Percentiles rank a stretch among this genome's conserved stretches.
These are phyloP conservation scores for Antigone vipio DNA, from an alignment of 2,113 vertebrate species.

Conservation along the genomic window DNA sequence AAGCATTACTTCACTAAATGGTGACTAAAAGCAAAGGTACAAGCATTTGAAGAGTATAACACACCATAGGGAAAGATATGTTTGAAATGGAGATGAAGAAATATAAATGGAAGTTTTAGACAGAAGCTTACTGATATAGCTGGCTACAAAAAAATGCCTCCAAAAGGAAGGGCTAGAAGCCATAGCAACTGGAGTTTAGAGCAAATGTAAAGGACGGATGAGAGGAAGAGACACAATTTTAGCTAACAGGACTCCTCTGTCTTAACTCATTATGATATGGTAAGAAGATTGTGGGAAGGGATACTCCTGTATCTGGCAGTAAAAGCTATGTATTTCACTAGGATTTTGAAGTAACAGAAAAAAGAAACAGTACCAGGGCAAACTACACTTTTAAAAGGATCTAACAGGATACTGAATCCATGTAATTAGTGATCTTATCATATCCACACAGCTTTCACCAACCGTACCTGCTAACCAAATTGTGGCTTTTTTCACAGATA, in stretches of 20 bases:
- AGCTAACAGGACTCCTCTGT: background rate
- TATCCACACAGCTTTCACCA: background rate
- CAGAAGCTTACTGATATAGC: background rate
- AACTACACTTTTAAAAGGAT: background rate
- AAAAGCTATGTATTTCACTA: background rate
- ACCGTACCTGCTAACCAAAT: background rate
- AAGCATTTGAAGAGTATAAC: background rate
- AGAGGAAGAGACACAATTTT: background rate
- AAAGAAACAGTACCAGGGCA: background rate
- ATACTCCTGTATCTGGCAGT: background rate
- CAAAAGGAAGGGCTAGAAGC: conserved; percentile 1
- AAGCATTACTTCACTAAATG: conserved; percentile 48
- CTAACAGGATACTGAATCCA: background rate
- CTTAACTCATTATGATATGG: background rate
- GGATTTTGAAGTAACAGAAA: background rate
- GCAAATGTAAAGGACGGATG: background rate
- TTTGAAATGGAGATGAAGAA: conserved; percentile 28
- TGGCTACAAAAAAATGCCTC: background rate
- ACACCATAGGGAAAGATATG: background rate
- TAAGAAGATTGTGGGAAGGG: background rate
- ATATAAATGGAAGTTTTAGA: conserved; percentile 21
- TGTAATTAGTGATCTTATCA: background rate
- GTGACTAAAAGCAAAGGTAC: conserved; percentile 36
- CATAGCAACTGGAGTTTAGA: conserved; percentile 37
- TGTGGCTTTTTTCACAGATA: background rate